Evolutionary conservation across 2,113 vertebrate species (phyloP).

Genomic region (Tupaia tana): DNA sequence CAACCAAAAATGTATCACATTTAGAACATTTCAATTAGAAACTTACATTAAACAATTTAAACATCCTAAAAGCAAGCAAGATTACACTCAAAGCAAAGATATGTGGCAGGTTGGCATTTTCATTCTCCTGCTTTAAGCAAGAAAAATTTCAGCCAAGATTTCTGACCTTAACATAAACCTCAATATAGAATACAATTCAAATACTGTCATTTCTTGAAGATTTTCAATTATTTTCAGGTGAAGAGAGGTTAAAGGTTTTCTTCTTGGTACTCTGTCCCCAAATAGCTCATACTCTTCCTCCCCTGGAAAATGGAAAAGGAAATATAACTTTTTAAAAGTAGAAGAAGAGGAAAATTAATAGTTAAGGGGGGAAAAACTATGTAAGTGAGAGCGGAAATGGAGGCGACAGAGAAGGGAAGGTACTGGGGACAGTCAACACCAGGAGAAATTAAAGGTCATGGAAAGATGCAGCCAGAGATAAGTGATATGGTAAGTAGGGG

Average conservation of each 20-base stretch:
- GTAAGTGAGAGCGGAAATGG: neutral
- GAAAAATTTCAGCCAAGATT: slow-evolving; percentile 66
- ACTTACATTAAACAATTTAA: neutral
- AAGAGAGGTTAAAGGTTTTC: slow-evolving; percentile 76
- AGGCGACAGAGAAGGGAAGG: neutral
- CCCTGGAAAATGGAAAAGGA: neutral
- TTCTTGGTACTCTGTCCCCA: slow-evolving; percentile 44
- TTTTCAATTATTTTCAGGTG: slow-evolving; percentile 82
- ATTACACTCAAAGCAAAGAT: slow-evolving; percentile 24
- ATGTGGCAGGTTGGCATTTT: slow-evolving; percentile 64
- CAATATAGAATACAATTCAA: slow-evolving; percentile 81
- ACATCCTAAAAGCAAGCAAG: neutral
- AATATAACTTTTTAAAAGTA: slow-evolving; percentile 41
- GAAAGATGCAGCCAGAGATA: neutral
- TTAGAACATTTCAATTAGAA: slow-evolving; percentile 54
- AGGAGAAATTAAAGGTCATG: accelerated
- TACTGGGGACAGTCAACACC: neutral
- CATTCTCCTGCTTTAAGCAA: slow-evolving; percentile 62
- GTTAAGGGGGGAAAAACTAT: neutral
- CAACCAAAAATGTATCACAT: neutral
- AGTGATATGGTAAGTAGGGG: neutral
- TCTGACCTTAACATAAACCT: slow-evolving; percentile 80
- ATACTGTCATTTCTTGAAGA: slow-evolving; percentile 82
- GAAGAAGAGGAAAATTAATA: neutral
- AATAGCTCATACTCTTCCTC: slow-evolving; percentile 59